Percentiles rank a stretch among this genome's conserved stretches.
phyloP scores from a whole-genome alignment of 2,888 invertebrate genomes.

The Lomographa bimaculata region DNA sequence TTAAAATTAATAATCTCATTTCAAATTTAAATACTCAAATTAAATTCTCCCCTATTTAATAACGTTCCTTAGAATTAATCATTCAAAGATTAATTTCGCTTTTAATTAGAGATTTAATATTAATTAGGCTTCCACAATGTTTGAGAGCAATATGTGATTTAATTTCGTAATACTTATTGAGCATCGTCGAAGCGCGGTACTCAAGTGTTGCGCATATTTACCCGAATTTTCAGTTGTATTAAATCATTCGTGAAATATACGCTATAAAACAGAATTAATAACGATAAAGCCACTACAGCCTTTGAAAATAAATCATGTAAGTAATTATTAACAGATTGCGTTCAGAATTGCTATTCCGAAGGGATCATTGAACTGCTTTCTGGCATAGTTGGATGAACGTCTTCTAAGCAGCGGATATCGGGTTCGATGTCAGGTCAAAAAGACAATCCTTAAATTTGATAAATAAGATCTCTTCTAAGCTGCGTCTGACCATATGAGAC shows the following conservation, averaged over 20 bases:
- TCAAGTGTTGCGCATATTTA: conserved; percentile 54
- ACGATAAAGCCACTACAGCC: conserved; percentile 1
- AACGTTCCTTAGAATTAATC: conserved; percentile 28
- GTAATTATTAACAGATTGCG: too few relatives aligned
- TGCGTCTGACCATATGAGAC: too few relatives aligned
- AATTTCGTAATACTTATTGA: conserved; percentile 51
- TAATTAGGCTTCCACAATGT: conserved; percentile 47
- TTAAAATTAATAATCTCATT: neutral
- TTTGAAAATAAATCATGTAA: too few relatives aligned
- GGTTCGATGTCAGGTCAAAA: too few relatives aligned
- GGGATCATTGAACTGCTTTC: too few relatives aligned
- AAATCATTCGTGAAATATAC: conserved; percentile 28
- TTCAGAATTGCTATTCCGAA: too few relatives aligned
- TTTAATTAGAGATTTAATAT: conserved; percentile 44
- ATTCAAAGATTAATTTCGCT: conserved; percentile 51
- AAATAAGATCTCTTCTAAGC: too few relatives aligned
- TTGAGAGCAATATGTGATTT: conserved; percentile 52
- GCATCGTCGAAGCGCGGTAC: conserved; percentile 38
- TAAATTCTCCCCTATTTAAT: conserved; percentile 15
- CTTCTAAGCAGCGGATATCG: too few relatives aligned
- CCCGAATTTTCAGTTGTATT: conserved; percentile 33
- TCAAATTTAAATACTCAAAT: conserved; percentile 15
- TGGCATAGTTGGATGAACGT: too few relatives aligned
- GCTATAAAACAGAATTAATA: conserved; percentile 19
- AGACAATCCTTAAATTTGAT: too few relatives aligned